Conservation (phyloP, 2,797 vertebrate species). For the Catamblyrhynchus diadema region DNA sequence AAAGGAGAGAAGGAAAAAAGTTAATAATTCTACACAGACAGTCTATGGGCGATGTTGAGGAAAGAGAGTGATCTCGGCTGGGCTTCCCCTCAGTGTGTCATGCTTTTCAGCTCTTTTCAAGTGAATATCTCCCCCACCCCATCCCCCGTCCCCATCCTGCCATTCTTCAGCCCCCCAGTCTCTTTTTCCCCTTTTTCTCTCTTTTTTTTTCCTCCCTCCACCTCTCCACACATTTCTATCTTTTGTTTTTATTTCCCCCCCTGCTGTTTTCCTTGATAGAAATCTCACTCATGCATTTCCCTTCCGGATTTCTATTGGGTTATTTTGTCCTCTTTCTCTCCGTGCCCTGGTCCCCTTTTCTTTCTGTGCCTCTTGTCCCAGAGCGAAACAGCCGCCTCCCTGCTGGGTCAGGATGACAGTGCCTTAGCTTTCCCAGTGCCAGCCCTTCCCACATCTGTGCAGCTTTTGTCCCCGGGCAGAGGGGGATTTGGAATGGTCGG, state of each 20-base stretch:
- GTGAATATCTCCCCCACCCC: neutral
- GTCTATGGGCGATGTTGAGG: conserved; percentile 8
- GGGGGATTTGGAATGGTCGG: conserved; percentile 79
- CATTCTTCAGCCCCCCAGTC: conserved; percentile 25
- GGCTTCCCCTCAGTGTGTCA: conserved; percentile 15
- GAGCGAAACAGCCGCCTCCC: conserved; percentile 66
- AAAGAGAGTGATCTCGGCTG: conserved; percentile 34
- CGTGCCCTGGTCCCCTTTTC: conserved; percentile 63
- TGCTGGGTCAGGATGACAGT: conserved; percentile 75
- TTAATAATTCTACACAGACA: conserved; percentile 43
- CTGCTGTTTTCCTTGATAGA: conserved; percentile 74
- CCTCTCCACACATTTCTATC: conserved; percentile 65
- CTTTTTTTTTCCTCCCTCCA: conserved; percentile 15
- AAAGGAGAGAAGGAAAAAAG: conserved; percentile 20
- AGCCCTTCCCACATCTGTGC: conserved; percentile 77
- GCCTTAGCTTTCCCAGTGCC: conserved; percentile 69
- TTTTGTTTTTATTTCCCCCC: conserved; percentile 70
- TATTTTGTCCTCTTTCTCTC: conserved; percentile 70
- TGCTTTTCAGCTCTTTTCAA: conserved; percentile 75
- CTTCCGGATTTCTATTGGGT: conserved; percentile 74
- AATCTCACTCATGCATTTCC: conserved; percentile 79
- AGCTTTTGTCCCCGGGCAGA: conserved; percentile 72
- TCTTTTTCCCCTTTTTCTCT: conserved; percentile 36
- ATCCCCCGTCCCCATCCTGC: neutral
- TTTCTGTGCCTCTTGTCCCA: conserved; percentile 69